Evolutionary conservation across 2,113 vertebrate species (phyloP).

Genomic region (Nerophis lumbriciformis): DNA sequence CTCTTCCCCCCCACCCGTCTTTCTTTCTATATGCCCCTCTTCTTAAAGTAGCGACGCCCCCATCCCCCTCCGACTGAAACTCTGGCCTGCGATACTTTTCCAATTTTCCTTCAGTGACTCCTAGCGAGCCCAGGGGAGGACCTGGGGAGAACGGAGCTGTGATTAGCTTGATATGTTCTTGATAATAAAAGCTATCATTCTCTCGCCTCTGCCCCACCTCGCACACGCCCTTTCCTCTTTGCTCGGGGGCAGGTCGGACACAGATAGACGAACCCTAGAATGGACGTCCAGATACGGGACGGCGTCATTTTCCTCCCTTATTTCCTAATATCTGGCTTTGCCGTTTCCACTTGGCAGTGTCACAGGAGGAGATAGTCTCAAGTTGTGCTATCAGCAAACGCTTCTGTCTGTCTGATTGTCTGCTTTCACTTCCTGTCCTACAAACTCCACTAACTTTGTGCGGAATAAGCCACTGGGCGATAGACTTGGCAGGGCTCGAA

Average conservation of each 20-base stretch:
- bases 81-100: conserved; percentile 62
- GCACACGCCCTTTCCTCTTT: conserved; percentile 18
- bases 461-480: not conserved
- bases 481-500: not conserved
- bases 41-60: conserved; percentile 38
- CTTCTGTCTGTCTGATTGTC: conserved; percentile 11
- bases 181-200: conserved; percentile 72
- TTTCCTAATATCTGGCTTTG: conserved; percentile 37
- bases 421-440: conserved; percentile 8
- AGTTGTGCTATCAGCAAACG: conserved; percentile 31
- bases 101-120: conserved; percentile 67
- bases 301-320: conserved; percentile 15
- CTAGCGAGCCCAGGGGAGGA: conserved; percentile 61
- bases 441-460: conserved; percentile 2
- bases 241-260: conserved; percentile 53
- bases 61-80: conserved; percentile 44
- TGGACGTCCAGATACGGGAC: conserved; percentile 31
- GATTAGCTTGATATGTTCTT: conserved; percentile 72
- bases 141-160: conserved; percentile 61
- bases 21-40: conserved; percentile 41
- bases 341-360: conserved; percentile 30
- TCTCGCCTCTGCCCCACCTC: conserved; percentile 36
- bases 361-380: conserved; percentile 27
- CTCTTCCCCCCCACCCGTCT: conserved; percentile 46
- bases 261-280: conserved; percentile 51